Percentiles rank a stretch among this genome's conserved stretches.
These are phyloP conservation scores for Drosophila simulans DNA, from an alignment of 1,140 invertebrate genomes.

Conservation along the genomic window DNA sequence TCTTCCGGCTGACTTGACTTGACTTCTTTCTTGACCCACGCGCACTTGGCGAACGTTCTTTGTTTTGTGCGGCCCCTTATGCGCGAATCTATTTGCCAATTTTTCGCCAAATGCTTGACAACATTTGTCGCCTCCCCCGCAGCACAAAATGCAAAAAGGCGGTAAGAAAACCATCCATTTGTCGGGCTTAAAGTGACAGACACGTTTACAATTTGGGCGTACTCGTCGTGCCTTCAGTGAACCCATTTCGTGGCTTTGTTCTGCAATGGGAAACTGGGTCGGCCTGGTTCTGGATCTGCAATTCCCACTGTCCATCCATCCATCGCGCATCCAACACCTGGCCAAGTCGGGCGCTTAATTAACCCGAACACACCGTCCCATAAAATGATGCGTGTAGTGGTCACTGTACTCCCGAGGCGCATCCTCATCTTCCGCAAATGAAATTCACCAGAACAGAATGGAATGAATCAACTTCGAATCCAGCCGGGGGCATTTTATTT, in stretches of 20 bases:
- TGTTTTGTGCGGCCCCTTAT: constrained; percentile 12
- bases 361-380: constrained; percentile 64
- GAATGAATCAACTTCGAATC: constrained; percentile 31
- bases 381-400: constrained; percentile 64
- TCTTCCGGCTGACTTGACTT: constrained; percentile 27
- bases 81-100: constrained; percentile 75
- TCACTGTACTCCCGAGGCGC: constrained; percentile 54
- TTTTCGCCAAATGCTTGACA: constrained; percentile 39
- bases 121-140: constrained; percentile 47
- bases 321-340: constrained; percentile 43
- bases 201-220: constrained; percentile 59
- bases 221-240: constrained; percentile 43
- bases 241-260: constrained; percentile 64
- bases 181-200: constrained; percentile 68
- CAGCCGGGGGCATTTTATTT: constrained; percentile 37
- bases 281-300: constrained; percentile 3
- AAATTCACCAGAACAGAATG: constrained; percentile 33
- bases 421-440: constrained; percentile 49
- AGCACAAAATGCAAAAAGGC: not conserved
- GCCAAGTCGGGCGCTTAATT: constrained; percentile 59
- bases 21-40: constrained; percentile 55
- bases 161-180: constrained; percentile 38
- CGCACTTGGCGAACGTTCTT: constrained; percentile 25
- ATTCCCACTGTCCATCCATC: constrained; percentile 2
- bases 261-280: constrained; percentile 43